Evolutionary conservation across 2,113 vertebrate species (phyloP).

Genomic region (Callipepla californica): DNA sequence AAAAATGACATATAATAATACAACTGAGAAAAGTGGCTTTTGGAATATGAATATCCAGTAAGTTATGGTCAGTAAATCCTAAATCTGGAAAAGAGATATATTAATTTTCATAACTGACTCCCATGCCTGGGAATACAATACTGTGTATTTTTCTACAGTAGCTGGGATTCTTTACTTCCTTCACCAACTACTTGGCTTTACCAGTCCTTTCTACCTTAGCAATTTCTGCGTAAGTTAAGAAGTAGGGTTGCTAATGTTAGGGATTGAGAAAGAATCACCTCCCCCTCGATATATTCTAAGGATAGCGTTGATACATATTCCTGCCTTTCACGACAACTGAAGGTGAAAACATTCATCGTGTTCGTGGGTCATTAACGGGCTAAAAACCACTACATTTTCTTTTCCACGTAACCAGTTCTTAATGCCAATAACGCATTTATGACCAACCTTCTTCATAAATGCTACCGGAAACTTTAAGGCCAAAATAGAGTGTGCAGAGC

Average conservation of each 20-base stretch:
- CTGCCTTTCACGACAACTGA: conserved; percentile 18
- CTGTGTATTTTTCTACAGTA: conserved; percentile 51
- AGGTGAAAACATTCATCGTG: conserved; percentile 9
- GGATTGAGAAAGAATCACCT: background rate
- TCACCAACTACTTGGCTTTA: conserved; percentile 13
- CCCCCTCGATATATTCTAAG: conserved; percentile 4
- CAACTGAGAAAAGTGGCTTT: conserved; percentile 57
- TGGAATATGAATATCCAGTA: conserved; percentile 60
- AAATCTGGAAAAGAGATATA: conserved; percentile 51
- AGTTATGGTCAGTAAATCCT: conserved; percentile 60
- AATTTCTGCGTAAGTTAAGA: conserved; percentile 22
- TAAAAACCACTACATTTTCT: conserved; percentile 57
- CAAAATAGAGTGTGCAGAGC: conserved; percentile 71
- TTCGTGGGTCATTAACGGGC: conserved; percentile 33
- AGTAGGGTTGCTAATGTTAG: conserved; percentile 11
- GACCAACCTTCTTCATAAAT: conserved; percentile 64
- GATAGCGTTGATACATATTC: background rate
- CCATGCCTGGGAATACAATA: conserved; percentile 42
- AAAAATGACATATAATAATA: conserved; percentile 63
- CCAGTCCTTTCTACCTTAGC: conserved; percentile 14
- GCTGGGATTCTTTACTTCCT: conserved; percentile 33
- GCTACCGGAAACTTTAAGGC: conserved; percentile 79
- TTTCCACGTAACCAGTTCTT: conserved; percentile 62
- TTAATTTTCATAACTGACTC: conserved; percentile 24
- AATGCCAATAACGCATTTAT: conserved; percentile 76